Percentiles rank a stretch among this genome's conserved stretches.
phyloP scores from a whole-genome alignment of 2,888 invertebrate species.

The Periphyllus acericola region DNA sequence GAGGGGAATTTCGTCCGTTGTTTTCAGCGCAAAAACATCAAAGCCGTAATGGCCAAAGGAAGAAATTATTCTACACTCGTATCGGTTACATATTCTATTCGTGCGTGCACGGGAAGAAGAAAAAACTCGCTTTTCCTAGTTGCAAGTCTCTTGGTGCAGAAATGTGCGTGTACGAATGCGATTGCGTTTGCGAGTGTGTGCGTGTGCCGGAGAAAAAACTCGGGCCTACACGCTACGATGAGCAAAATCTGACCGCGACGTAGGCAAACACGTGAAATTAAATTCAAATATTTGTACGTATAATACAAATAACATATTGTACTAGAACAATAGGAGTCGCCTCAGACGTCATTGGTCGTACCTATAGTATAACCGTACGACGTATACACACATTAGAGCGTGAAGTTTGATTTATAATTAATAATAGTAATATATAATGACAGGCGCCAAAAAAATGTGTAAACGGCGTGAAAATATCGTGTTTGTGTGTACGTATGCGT shows the following conservation, averaged over 20 bases:
- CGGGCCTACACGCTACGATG: background rate
- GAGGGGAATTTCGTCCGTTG: too few species aligned
- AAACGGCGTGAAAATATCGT: conserved; percentile 19
- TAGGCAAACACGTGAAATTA: background rate
- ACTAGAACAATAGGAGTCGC: background rate
- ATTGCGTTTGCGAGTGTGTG: too few species aligned
- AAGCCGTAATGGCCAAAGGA: too few species aligned
- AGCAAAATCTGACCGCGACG: background rate
- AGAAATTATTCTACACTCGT: too few species aligned
- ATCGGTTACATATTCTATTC: too few species aligned
- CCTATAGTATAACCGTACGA: background rate
- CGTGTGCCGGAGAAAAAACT: background rate
- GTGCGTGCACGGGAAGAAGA: too few species aligned
- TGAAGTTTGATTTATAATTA: background rate
- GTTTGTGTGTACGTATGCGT: too few species aligned
- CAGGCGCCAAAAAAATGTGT: conserved; percentile 18
- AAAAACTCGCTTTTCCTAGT: too few species aligned
- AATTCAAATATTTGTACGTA: background rate
- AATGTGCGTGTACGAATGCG: too few species aligned
- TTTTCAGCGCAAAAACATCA: too few species aligned
- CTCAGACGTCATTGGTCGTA: background rate
- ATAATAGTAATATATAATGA: conserved; percentile 32
- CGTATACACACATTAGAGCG: background rate
- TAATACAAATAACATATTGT: background rate
- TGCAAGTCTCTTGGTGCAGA: too few species aligned